These are phyloP conservation scores for Teinopalpus imperialis DNA, from an alignment of 2,888 invertebrate species.

Conservation along the genomic window DNA sequence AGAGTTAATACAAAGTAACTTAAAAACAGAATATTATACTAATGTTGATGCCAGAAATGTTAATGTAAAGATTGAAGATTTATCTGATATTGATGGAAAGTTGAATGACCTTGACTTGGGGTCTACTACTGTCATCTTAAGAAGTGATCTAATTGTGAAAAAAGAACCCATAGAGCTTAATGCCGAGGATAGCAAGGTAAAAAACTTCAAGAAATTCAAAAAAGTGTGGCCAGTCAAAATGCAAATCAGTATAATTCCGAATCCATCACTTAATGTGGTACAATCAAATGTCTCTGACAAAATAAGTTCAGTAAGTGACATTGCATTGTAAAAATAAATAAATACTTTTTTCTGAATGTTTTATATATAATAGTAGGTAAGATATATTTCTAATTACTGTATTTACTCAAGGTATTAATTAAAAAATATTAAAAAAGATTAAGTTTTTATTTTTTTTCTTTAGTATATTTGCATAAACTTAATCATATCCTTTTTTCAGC, in stretches of 20 bases:
- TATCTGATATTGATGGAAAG: conserved; percentile 55
- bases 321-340: conserved; percentile 4
- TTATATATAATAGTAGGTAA: not conserved
- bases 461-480: conserved; percentile 26
- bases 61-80: conserved; percentile 51
- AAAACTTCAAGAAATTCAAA: conserved; percentile 73
- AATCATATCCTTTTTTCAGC: conserved; percentile 30
- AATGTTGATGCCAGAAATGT: conserved; percentile 33
- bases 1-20: conserved; percentile 42
- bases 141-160: conserved; percentile 61
- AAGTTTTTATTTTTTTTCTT: conserved; percentile 3
- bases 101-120: conserved; percentile 62
- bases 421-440: conserved; percentile 2
- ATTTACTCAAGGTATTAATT: not conserved
- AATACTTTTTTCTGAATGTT: not conserved
- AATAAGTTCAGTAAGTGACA: not conserved
- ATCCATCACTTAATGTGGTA: conserved; percentile 18
- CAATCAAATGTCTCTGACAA: not conserved
- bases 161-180: conserved; percentile 48
- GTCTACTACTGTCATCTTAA: conserved; percentile 55
- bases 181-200: conserved; percentile 39
- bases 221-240: conserved; percentile 72
- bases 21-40: conserved; percentile 40
- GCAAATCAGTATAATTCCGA: conserved; percentile 52
- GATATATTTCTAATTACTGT: not conserved